Evolutionary conservation across 2,888 invertebrate species (phyloP).

Genomic region (Polydrusus tereticollis): DNA sequence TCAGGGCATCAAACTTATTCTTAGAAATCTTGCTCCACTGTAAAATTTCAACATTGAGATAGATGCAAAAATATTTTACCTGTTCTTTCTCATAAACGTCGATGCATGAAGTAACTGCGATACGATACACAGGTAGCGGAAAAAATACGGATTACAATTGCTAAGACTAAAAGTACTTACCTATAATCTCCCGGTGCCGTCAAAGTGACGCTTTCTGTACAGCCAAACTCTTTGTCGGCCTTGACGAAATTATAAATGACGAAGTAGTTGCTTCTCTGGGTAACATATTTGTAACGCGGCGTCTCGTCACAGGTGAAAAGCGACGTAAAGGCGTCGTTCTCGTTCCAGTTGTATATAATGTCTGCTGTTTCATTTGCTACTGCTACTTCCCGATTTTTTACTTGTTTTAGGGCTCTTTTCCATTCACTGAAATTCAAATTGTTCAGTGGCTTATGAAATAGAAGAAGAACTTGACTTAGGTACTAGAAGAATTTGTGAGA

Average conservation of each 20-base stretch:
- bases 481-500: no score
- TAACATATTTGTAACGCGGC: slow-evolving; percentile 21
- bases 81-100: no score
- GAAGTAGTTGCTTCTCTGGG: slow-evolving; percentile 72
- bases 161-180: no score
- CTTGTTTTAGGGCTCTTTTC: slow-evolving; percentile 1
- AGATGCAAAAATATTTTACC: no score
- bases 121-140: no score
- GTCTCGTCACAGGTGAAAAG: slow-evolving; percentile 40
- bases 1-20: no score
- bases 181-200: slow-evolving; percentile 54
- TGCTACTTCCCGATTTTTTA: neutral
- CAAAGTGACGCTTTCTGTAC: slow-evolving; percentile 54
- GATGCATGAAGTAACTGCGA: no score
- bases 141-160: no score
- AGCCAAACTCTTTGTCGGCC: slow-evolving; percentile 59
- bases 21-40: no score
- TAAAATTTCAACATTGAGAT: no score
- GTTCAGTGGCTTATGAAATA: no score
- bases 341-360: slow-evolving; percentile 9
- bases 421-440: slow-evolving; percentile 14
- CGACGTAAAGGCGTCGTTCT: slow-evolving; percentile 22
- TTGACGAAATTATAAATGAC: slow-evolving; percentile 85
- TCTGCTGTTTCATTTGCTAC: neutral
- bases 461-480: neutral